Conservation (phyloP, 2,888 invertebrate species). For the Dione juno region DNA sequence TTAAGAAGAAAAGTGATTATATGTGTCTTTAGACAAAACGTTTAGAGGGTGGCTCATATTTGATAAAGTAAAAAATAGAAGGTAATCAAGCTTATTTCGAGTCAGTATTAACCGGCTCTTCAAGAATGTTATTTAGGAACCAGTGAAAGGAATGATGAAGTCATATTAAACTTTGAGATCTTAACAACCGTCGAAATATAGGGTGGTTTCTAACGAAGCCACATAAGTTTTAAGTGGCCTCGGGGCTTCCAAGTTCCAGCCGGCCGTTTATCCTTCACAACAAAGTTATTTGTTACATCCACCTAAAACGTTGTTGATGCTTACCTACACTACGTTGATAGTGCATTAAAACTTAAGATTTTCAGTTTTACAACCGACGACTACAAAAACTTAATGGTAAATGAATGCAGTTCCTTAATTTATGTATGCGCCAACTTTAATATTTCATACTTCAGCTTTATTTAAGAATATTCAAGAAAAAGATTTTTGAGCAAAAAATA, state of each 20-base stretch:
- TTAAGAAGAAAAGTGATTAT: neutral
- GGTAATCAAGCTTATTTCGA: neutral
- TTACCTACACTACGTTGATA: slow-evolving; percentile 55
- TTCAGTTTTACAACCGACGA: slow-evolving; percentile 31
- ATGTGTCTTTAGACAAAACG: too few species aligned
- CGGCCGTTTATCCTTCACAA: slow-evolving; percentile 75
- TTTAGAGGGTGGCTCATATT: neutral
- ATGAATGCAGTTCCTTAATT: slow-evolving; percentile 35
- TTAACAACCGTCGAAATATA: slow-evolving; percentile 37
- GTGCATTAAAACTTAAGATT: slow-evolving; percentile 34
- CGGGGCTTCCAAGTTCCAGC: slow-evolving; percentile 68
- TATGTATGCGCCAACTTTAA: slow-evolving; percentile 37
- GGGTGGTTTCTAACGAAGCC: slow-evolving; percentile 71
- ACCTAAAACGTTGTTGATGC: slow-evolving; percentile 68
- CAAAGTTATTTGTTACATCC: slow-evolving; percentile 76
- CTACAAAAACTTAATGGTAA: slow-evolving; percentile 32
- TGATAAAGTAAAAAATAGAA: neutral
- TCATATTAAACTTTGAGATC: slow-evolving; percentile 32
- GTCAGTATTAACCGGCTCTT: neutral
- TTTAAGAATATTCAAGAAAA: slow-evolving; percentile 5
- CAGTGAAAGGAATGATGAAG: slow-evolving; percentile 13
- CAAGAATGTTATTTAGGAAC: slow-evolving; percentile 4
- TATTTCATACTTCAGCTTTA: slow-evolving; percentile 16
- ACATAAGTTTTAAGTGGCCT: slow-evolving; percentile 82
- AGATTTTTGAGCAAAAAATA: slow-evolving; percentile 20